Percentiles rank a stretch among this genome's conserved stretches.
phyloP scores from a whole-genome alignment of 2,797 vertebrate genomes.

The Rhabdomys pumilio region DNA sequence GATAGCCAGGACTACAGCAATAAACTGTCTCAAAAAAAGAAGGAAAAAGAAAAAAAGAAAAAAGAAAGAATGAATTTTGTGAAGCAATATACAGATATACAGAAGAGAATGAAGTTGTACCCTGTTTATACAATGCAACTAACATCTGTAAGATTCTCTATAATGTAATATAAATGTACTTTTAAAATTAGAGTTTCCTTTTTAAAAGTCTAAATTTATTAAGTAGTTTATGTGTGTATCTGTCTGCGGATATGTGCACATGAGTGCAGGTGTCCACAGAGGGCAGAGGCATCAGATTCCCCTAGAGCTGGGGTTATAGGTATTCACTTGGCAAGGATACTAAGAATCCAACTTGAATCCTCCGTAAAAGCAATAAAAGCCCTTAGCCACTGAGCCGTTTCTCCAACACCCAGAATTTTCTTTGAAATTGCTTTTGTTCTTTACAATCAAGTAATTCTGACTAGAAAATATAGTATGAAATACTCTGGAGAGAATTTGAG shows the following conservation, averaged over 20 bases:
- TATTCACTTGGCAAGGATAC: not conserved
- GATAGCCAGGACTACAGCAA: not conserved
- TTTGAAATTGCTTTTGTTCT: constrained; percentile 63
- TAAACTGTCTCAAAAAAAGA: not conserved
- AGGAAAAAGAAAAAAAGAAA: not conserved
- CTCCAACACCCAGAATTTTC: not conserved
- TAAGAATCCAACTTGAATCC: not conserved
- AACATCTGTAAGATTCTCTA: constrained; percentile 56
- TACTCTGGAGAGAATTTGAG: constrained; percentile 37
- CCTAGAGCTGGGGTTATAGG: not conserved
- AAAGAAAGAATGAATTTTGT: not conserved
- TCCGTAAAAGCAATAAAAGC: not conserved
- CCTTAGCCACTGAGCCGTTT: not conserved
- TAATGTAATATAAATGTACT: constrained; percentile 46
- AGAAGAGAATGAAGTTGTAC: not conserved
- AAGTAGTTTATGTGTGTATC: not conserved
- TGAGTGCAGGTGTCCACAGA: not conserved
- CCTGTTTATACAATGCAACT: not conserved
- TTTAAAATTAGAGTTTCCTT: constrained; percentile 39
- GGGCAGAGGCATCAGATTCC: not conserved
- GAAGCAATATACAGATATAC: not conserved
- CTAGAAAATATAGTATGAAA: constrained; percentile 65
- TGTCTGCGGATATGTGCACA: not conserved
- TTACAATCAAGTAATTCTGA: constrained; percentile 60
- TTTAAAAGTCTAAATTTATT: not conserved